These are phyloP conservation scores for Microcebus lehilahytsara DNA, from an alignment of 2,113 vertebrate genomes.

Conservation along the genomic window DNA sequence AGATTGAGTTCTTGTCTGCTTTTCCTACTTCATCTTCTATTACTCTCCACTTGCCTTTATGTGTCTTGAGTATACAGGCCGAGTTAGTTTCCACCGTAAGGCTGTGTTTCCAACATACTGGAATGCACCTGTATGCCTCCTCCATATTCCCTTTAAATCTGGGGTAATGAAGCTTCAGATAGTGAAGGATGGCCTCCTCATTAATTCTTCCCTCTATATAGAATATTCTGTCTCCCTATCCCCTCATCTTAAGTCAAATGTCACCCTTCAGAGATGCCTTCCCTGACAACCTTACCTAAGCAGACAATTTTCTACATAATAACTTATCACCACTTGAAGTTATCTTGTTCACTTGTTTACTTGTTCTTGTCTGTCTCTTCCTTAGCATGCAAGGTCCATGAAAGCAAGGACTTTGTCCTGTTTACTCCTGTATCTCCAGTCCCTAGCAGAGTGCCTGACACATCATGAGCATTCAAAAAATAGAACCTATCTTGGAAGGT, in stretches of 20 bases:
- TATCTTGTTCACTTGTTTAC: slow-evolving; percentile 8
- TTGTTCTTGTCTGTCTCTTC: slow-evolving; percentile 8
- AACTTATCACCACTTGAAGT: neutral
- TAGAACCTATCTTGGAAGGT: neutral
- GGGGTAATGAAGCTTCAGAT: neutral
- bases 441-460: neutral
- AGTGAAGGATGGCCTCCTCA: neutral
- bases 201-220: neutral
- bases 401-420: slow-evolving; percentile 39
- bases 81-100: neutral
- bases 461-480: neutral
- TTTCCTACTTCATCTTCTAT: neutral
- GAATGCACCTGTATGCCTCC: neutral
- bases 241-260: neutral
- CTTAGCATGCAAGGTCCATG: slow-evolving; percentile 29
- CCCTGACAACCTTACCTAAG: neutral
- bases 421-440: neutral
- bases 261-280: neutral
- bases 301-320: neutral
- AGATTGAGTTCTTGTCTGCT: neutral
- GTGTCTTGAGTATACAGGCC: neutral
- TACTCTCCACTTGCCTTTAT: neutral
- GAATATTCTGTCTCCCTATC: neutral
- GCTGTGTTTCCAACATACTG: neutral
- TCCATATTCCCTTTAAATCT: neutral